Base-by-base conservation (phyloP, 2,888 invertebrate species). In the Allophyes oxyacanthae region DNA sequence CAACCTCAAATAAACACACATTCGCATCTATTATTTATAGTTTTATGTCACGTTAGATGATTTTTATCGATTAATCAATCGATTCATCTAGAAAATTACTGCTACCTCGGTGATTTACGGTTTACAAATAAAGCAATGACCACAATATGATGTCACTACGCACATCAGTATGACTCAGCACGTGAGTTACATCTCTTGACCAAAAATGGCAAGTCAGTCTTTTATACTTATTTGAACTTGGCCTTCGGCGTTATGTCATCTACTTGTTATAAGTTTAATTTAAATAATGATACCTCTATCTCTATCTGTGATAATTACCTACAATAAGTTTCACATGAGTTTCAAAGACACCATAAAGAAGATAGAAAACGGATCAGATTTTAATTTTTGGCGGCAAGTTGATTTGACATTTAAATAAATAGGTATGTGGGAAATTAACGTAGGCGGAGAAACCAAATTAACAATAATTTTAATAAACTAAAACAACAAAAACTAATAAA, bases 141-240 rank as follows among this genome's bases (percentile, higher is more conserved):
- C 59, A 63, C 63, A 48, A 34, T 38, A 65, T 72, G 78, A 77
- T 65, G 64, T 75, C 67, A 70, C 60, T 50, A 42, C 15, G 37
- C 41, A 64, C 56, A 52, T 50, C 25, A 38, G 32, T 32, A 38
- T 76, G 77, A 76, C 32, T 76, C 76, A 77, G 33, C 13, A 13
- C 26, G 46, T 75, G 75, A 76, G 42, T 76, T 77, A 77, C 74
- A 66, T 33, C 45, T 69, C 61, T 45, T 64, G 50, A 52, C 75
- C 78, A 72, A 70, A 76, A 65, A 67, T 64, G 76, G 77, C 50
- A 10, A 36, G 50, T 42, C 60, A 49, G 50, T 46, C 52, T 72
- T 73, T 59, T 66, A 50, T 42, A 53, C 61, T 67, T 69, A 74
- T 74, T 63, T 75, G 75, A 75, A 65, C 76, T 76, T 76, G 76